Evolutionary conservation across 2,888 invertebrate genomes (phyloP), one percentile per base, ranked within the genome.

Genomic region (Acleris laterana): DNA sequence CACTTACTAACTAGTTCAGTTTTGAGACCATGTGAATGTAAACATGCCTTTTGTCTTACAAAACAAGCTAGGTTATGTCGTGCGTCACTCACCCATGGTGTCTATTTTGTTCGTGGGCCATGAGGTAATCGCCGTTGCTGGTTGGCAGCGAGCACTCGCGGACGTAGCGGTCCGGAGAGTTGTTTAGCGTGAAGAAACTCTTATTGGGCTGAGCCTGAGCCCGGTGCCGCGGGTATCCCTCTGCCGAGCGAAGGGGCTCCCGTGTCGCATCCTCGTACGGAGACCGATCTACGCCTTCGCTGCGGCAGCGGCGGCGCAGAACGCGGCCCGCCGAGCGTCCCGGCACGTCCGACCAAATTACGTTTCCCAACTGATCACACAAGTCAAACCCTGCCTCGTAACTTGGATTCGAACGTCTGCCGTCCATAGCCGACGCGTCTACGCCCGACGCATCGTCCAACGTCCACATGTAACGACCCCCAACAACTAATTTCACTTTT

Each of bases 381-480:
- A 83, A 89, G 82, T 91, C 90, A 76, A 89, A 89, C 77, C 88
- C 89, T 82, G 87, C 87, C 83, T 88, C 88, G 90, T 89, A 90
- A 79, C 84, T 90, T 77, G 87, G 88, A 81, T 85, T 89, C 81
- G 82, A 80, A 77, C 87, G 85, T 83, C 87, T 85, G 79, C 85
- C 88, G 89, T 92, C 92, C 92, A 93, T 93, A 88, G 88, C 91
- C 79, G 80, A 82, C 78, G 74, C 79, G 70, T 80, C 85, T 87
- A 90, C 73, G 75, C 81, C 80, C 74, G 83, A 87, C 79, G 79
- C 91, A 91, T 91, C 80, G 80, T 90, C 87, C 73, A 82, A 83
- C 76, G 81, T 88, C 88, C 88, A 88, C 89, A 88, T 89, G 75
- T 78, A 88, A 83, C 77, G 80, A 77, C 74, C 81, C 79, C 80